These are phyloP conservation scores for Saturnia pavonia DNA, from an alignment of 2,888 invertebrate genomes.

Conservation along the genomic window DNA sequence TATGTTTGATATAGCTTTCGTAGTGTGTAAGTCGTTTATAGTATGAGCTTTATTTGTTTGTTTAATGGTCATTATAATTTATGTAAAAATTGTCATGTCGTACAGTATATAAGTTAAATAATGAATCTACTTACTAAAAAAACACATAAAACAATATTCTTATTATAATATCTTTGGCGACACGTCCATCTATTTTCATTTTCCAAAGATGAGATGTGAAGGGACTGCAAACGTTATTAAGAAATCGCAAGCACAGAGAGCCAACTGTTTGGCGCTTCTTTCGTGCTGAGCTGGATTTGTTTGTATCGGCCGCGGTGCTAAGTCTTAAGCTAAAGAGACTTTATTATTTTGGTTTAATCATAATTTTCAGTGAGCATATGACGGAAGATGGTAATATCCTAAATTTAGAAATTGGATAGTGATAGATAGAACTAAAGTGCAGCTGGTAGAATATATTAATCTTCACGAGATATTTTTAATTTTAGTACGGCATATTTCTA, in stretches of 20 bases:
- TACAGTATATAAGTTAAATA: not conserved
- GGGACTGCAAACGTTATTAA: slow-evolving; percentile 17
- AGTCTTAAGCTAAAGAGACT: not conserved
- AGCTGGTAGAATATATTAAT: too few relatives aligned
- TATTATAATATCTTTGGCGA: not conserved
- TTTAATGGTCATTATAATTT: too few relatives aligned
- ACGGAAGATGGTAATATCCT: not conserved
- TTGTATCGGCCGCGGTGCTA: not conserved
- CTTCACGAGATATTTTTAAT: too few relatives aligned
- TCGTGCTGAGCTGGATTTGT: slow-evolving; percentile 17
- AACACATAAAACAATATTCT: not conserved
- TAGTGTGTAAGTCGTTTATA: too few relatives aligned
- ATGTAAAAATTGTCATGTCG: not conserved
- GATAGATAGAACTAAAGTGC: too few relatives aligned
- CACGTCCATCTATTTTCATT: not conserved
- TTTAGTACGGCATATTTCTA: too few relatives aligned
- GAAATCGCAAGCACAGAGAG: slow-evolving; percentile 18
- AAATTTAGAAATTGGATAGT: too few relatives aligned
- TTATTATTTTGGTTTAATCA: not conserved
- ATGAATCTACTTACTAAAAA: not conserved
- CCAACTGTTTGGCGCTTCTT: slow-evolving; percentile 17
- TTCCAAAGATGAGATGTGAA: not conserved
- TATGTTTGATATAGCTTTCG: too few relatives aligned
- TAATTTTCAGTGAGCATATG: not conserved
- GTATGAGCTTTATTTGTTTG: too few relatives aligned